These are phyloP conservation scores for Nomada fabriciana DNA, from an alignment of 2,888 invertebrate genomes.

Conservation along the genomic window DNA sequence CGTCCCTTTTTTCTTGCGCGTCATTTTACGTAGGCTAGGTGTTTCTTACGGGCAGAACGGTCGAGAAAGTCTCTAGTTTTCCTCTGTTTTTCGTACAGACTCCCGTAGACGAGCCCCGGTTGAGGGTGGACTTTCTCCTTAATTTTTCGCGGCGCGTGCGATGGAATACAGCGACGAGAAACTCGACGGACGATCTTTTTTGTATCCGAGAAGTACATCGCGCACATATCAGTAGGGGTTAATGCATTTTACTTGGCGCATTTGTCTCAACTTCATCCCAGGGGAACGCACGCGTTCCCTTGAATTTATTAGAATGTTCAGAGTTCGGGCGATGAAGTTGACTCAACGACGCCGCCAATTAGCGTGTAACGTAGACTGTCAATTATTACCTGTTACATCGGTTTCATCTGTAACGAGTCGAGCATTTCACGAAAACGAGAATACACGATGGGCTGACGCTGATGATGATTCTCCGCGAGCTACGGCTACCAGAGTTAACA, in stretches of 20 bases:
- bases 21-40: not conserved
- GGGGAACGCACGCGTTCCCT: not conserved
- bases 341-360: constrained; percentile 53
- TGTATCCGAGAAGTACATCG: constrained; percentile 47
- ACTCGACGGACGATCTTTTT: constrained; percentile 29
- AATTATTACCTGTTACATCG: constrained; percentile 70
- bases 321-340: constrained; percentile 16
- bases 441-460: not conserved
- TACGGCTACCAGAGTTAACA: not conserved
- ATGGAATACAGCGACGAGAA: constrained; percentile 24
- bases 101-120: not conserved
- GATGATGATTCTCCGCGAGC: constrained; percentile 14
- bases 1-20: not conserved
- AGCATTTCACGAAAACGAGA: constrained; percentile 29
- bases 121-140: not conserved
- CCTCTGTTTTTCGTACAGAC: constrained; percentile 2
- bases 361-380: constrained; percentile 71
- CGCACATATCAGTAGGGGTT: constrained; percentile 74
- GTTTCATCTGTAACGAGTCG: constrained; percentile 54
- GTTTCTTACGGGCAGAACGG: not conserved
- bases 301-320: not conserved
- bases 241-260: constrained; percentile 64
- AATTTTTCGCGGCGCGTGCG: constrained; percentile 16
- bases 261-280: constrained; percentile 36
- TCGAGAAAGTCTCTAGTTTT: constrained; percentile 46